Conservation (phyloP, 2,797 vertebrate genomes). For the Mus spretus region DNA sequence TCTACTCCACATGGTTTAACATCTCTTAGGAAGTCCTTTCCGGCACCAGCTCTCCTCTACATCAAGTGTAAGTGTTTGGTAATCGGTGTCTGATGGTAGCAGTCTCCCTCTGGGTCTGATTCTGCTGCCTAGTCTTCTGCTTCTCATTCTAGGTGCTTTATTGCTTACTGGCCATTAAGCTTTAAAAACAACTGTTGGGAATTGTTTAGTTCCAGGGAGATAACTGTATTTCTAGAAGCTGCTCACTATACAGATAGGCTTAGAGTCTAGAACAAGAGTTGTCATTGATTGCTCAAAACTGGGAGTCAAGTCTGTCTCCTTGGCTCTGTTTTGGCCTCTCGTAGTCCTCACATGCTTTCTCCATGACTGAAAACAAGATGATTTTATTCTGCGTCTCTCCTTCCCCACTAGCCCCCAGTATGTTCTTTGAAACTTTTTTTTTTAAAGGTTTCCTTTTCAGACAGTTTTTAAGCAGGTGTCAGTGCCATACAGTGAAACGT, state of each 20-base stretch:
- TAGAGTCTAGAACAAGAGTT: neutral
- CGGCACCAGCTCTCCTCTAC: neutral
- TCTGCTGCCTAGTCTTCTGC: neutral
- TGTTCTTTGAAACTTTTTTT: neutral
- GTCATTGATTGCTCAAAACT: neutral
- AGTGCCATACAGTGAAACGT: neutral
- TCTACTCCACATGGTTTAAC: neutral
- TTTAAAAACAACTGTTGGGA: neutral
- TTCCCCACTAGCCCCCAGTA: neutral
- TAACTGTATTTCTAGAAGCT: neutral
- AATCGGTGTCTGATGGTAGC: neutral
- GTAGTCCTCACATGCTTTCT: neutral
- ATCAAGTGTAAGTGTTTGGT: neutral
- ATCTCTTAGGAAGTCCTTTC: neutral
- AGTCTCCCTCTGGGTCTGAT: neutral
- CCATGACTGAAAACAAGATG: neutral
- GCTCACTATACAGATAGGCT: neutral
- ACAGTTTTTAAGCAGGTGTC: neutral
- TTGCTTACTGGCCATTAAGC: neutral
- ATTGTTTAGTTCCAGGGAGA: neutral
- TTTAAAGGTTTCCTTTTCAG: neutral
- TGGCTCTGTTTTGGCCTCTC: neutral
- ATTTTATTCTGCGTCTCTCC: neutral
- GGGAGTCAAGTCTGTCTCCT: neutral
- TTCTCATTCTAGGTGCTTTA: neutral